Evolutionary conservation across 2,888 invertebrate species (phyloP), one percentile per base, ranked within the genome.

Genomic region (Machimus rusticus): DNA sequence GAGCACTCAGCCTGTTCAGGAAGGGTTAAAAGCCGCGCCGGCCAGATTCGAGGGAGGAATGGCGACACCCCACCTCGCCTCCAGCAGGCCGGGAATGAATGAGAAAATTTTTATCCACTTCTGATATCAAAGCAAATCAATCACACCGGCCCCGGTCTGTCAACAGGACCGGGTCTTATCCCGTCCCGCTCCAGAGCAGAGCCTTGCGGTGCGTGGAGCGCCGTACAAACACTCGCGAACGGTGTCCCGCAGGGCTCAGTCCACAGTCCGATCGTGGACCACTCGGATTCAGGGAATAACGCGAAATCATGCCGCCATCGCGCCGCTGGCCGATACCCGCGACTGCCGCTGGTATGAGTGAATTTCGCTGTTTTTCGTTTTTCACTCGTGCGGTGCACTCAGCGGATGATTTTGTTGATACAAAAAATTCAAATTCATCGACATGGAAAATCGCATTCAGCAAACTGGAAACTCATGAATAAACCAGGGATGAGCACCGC

Each of bases 361-460:
- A 12, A 85, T 31, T 74, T 43, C 43, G 28, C n/a, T 57, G 57
- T 57, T 57, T 66, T 66, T 66, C 28, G 66, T 66, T 66, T 66
- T 85, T 74, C 43, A 14, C 23, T 74, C 74, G 74, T 31, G 51
- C 46, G 43, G 85, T 85, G 85, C 85, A 74, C 31, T 74, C 85
- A 51, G 46, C 74, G 43, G 74, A 85, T 85, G 85, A 85, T 85
- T 85, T 74, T 74, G 74, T 85, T 85, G 85, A 85, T 85, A 85
- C 85, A 74, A 85, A 85, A 66, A 85, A 85, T 85, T 74, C 74
- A 85, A 85, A 74, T 46, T 28, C 85, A 85, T 85, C 85, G 85
- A 74, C 74, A 74, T 85, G 85, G 46, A 85, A 85, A 85, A 85
- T 85, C 85, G 43, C 43, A 85, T 74, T 74, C 74, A 85, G 46